Evolutionary conservation across 2,888 invertebrate genomes (phyloP), one percentile per base, ranked within the genome.

Genomic region (Chymomyza caudatula): DNA sequence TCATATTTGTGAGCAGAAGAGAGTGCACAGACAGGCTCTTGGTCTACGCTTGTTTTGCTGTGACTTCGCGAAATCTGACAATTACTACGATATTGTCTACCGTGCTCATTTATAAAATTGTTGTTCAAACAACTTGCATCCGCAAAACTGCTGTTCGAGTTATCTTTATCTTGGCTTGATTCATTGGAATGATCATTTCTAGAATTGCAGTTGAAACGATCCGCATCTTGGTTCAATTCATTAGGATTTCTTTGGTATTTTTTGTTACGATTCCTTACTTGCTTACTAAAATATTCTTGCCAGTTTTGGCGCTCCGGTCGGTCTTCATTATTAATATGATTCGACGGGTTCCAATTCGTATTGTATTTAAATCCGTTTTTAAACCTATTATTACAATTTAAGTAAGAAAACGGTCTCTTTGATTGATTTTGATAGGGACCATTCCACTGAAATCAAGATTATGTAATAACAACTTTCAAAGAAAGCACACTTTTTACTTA

Each of bases 401-500:
- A 19, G 6, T 19, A 5, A 19, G 0, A 3, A 47, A 3, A 2
- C 19, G 47, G 0, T 19, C 5, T 5, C 8, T 42, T 11, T 37
- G 29, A 3, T 37, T 37, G 29, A 29, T 8, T 8, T 29, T 29
- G 29, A 11, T 8, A 37, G 29, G 11, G 1, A 2, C 29, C 29
- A 3, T 11, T 1, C 11, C 0, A 4, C 29, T 37, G 11, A 37
- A 37, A 37, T 37, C 8, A 8, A 37, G 11, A 11, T 37, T 37
- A 37, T 37, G 29, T 37, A 37, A 37, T 11, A 37, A 37, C n/a
- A 6, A 5, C n/a, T 44, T 44, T 2, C 15, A 44, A 8, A 11
- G 6, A 4, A 47, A 37, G 11, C 37, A 37, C 5, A 6, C n/a
- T n/a, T n/a, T n/a, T 17, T 17, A 85, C 86, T 87, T 77, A 87